Conservation (phyloP, 2,113 vertebrate species). For the Pomatorhinus ruficollis region DNA sequence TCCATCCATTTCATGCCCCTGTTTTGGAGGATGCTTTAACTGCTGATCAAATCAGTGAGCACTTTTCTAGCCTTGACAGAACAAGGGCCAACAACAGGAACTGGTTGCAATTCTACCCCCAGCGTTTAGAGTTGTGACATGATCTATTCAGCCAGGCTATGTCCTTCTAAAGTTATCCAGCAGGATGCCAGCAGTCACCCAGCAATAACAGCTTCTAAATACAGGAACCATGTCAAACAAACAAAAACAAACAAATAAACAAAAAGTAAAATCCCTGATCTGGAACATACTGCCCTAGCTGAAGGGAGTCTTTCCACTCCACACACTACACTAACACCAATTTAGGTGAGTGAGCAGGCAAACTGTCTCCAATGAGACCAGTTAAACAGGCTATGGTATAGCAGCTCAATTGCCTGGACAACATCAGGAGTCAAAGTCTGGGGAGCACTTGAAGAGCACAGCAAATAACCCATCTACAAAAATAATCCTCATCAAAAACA, state of each 20-base stretch:
- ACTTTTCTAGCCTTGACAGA: conserved; percentile 10
- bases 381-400: not conserved
- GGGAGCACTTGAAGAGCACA: conserved; percentile 4
- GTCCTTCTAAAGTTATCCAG: not conserved
- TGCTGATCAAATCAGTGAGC: not conserved
- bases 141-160: not conserved
- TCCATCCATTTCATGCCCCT: not conserved
- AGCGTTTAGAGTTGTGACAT: not conserved
- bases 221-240: not conserved
- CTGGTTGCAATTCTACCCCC: not conserved
- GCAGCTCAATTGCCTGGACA: conserved; percentile 30
- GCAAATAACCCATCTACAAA: conserved; percentile 41
- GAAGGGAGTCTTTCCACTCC: not conserved
- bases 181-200: conserved; percentile 1
- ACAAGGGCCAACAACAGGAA: not conserved
- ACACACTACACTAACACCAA: not conserved
- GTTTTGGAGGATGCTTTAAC: not conserved
- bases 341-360: conserved; percentile 16
- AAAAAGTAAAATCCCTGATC: not conserved
- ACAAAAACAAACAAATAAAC: not conserved
- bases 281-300: conserved; percentile 19
- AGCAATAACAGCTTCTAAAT: conserved; percentile 29
- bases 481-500: conserved; percentile 49
- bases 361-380: not conserved
- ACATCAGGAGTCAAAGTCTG: conserved; percentile 31